Evolutionary conservation across 2,797 vertebrate species (phyloP).

Genomic region (Ammospiza maritima): DNA sequence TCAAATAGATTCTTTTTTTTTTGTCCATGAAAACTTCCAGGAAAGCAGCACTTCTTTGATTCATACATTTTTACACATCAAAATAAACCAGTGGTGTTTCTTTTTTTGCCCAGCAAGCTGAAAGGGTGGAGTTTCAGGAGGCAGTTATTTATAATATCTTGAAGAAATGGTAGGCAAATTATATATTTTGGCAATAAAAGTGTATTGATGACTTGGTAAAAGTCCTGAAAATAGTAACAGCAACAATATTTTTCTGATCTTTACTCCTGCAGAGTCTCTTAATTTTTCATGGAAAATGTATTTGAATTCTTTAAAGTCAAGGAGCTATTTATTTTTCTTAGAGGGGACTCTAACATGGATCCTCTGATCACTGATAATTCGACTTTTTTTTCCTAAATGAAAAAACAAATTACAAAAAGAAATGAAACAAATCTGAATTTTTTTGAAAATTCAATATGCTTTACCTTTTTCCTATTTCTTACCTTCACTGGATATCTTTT

Average conservation of each 20-base stretch:
- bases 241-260: constrained; percentile 11
- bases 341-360: neutral
- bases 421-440: constrained; percentile 32
- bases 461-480: constrained; percentile 35
- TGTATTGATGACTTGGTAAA: neutral
- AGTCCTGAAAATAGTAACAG: neutral
- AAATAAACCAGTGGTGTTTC: neutral
- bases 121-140: neutral
- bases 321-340: neutral
- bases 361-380: constrained; percentile 45
- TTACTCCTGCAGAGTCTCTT: neutral
- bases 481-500: constrained; percentile 30
- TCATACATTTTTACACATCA: neutral
- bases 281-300: constrained; percentile 40
- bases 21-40: neutral
- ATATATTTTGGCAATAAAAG: constrained; percentile 3
- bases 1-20: neutral
- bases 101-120: neutral
- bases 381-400: neutral
- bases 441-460: constrained; percentile 41
- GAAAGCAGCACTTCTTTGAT: neutral
- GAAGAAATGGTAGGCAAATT: neutral
- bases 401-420: constrained; percentile 6
- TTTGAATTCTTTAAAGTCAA: constrained; percentile 6
- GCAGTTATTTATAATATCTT: constrained; percentile 13